Evolutionary conservation across 53 echinoderm and acorn worm species (phyloP), one percentile per base, ranked within the genome.

Genomic region (Holothuria scabra): DNA sequence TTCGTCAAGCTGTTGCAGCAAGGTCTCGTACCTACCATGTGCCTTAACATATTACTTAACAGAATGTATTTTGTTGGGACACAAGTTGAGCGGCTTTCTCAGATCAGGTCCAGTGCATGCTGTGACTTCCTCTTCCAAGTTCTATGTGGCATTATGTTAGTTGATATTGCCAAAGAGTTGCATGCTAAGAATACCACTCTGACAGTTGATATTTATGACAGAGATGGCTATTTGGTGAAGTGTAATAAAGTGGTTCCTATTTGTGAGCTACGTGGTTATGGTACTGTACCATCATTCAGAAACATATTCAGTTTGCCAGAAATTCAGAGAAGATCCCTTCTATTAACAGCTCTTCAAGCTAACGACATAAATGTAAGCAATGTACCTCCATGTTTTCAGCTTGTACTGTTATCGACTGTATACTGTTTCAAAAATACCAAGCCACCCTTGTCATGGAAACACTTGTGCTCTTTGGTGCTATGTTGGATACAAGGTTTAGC

Each of bases 401-500:
- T 91, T 1, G 82, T 83, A 8, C 64, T 91, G 33, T 38, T 80
- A 25, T 85, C 59, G 14, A 88, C 85, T 13, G 4, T 88, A 9
- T 84, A 88, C 66, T 93, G 93, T 88, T 74, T 88, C 46, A 66
- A 61, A 16, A 66, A 84, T 66, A 85, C 81, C 30, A n/a, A 82
- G 29, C 84, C 90, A n/a, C 60, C 60, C 32, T 49, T 88, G 7
- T 65, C 28, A 24, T 31, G 64, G 31, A 56, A 65, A 20, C 93
- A 93, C 32, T 44, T 92, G 20, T 11, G 41, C 37, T 86, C 93
- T 7, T 31, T 95, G 24, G 72, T 93, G 29, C 46, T 90, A 0
- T 74, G 92, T 13, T 95, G 90, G 90, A 25, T 95, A 24, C 88
- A 88, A 56, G 78, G 78, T 24, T 55, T 78, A 14, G 78, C 56